Evolutionary conservation across 2,888 invertebrate genomes (phyloP).

Genomic region (Eucera pruinosa): DNA sequence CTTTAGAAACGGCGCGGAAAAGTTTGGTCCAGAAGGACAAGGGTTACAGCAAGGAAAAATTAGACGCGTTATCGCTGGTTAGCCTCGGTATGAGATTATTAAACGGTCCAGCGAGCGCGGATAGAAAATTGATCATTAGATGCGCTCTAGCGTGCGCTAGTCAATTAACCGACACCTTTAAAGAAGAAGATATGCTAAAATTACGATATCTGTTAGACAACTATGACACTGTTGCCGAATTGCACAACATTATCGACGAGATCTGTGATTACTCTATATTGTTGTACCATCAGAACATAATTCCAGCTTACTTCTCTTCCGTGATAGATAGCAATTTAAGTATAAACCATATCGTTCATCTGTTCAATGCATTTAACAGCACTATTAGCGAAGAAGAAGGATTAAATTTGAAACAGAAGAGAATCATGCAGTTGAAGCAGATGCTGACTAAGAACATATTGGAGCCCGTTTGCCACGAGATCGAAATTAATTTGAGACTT

Average conservation of each 20-base stretch:
- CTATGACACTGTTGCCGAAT: constrained; percentile 79
- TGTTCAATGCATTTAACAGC: constrained; percentile 79
- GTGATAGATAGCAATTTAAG: constrained; percentile 75
- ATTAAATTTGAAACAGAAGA: constrained; percentile 63
- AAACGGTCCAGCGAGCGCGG: constrained; percentile 86
- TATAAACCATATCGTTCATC: constrained; percentile 77
- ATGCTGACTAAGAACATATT: constrained; percentile 87
- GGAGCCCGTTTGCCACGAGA: constrained; percentile 91
- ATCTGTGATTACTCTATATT: constrained; percentile 80
- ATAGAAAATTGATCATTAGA: constrained; percentile 88
- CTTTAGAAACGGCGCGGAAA: constrained; percentile 88
- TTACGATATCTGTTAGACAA: constrained; percentile 85
- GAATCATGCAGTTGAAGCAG: constrained; percentile 73
- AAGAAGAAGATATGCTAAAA: constrained; percentile 85
- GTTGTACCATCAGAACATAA: constrained; percentile 80
- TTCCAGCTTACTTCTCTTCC: constrained; percentile 80
- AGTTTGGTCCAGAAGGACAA: constrained; percentile 78
- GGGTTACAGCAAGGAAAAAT: constrained; percentile 77
- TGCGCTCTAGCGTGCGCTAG: constrained; percentile 88
- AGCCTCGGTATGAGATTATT: constrained; percentile 78
- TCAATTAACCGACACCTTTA: constrained; percentile 80
- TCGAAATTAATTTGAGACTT: constrained; percentile 96
- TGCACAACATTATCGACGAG: constrained; percentile 72
- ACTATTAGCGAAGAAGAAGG: constrained; percentile 73
- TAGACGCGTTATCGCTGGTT: constrained; percentile 80